These are phyloP conservation scores for Scaptomyza hsui DNA, from an alignment of 1,140 invertebrate genomes.

Conservation along the genomic window DNA sequence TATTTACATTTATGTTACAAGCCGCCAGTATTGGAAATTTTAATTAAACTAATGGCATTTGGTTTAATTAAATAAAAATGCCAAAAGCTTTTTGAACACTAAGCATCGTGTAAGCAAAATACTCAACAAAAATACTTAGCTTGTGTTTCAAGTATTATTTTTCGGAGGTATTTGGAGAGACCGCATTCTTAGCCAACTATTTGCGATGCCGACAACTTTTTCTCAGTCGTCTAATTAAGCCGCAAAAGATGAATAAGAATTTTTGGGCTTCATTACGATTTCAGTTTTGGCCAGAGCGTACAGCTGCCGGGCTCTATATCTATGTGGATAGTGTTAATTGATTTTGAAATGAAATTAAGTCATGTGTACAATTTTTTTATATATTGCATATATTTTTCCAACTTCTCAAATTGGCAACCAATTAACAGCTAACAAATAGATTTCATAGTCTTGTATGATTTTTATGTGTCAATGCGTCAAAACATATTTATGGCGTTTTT, in stretches of 20 bases:
- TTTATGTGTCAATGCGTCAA: constrained; percentile 56
- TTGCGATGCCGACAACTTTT: constrained; percentile 27
- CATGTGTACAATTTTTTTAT: constrained; percentile 50
- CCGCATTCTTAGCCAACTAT: constrained; percentile 55
- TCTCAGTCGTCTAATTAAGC: constrained; percentile 58
- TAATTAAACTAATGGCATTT: constrained; percentile 71
- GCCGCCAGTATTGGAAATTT: constrained; percentile 47
- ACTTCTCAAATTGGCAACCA: constrained; percentile 55
- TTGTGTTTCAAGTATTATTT: constrained; percentile 33
- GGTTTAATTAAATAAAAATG: constrained; percentile 66
- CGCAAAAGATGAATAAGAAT: constrained; percentile 56
- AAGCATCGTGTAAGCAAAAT: constrained; percentile 47
- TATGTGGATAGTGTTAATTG: constrained; percentile 49
- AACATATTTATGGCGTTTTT: constrained; percentile 43
- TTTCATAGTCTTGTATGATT: constrained; percentile 46
- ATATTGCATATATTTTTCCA: not conserved
- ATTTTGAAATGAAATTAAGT: constrained; percentile 70
- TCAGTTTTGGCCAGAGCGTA: constrained; percentile 18
- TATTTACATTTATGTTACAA: constrained; percentile 49
- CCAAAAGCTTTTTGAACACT: constrained; percentile 29
- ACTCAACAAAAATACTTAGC: constrained; percentile 20
- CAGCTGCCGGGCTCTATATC: constrained; percentile 8
- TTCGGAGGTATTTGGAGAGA: constrained; percentile 45
- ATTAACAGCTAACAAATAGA: constrained; percentile 80
- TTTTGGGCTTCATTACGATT: constrained; percentile 57